Percentiles rank a stretch among this genome's conserved stretches.
These are phyloP conservation scores for Oscheius onirici DNA, from an alignment of 2,888 invertebrate species.

Conservation along the genomic window DNA sequence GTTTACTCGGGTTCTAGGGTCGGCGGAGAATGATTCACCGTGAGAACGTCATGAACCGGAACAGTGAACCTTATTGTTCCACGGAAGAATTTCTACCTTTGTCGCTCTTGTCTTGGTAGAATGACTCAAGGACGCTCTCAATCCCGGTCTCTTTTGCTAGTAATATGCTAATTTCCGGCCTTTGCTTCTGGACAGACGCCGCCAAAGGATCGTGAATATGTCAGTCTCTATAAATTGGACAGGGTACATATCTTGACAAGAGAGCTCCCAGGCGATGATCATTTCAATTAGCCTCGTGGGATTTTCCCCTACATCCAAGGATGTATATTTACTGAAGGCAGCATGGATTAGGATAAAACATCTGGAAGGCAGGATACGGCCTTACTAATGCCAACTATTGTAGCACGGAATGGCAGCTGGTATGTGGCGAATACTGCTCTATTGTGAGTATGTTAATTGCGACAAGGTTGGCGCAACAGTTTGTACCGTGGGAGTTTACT, in stretches of 20 bases:
- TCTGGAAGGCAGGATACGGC: conserved; percentile 11
- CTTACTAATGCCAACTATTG: conserved; percentile 22
- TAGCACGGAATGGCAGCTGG: conserved; percentile 26
- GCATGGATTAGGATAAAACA: conserved; percentile 13
- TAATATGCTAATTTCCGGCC: conserved; percentile 34
- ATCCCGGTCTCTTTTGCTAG: conserved; percentile 13
- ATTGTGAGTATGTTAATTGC: conserved; percentile 30
- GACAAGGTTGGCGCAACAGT: conserved; percentile 11
- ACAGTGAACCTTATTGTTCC: conserved; percentile 8
- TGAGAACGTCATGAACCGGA: background rate
- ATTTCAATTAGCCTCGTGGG: conserved; percentile 29
- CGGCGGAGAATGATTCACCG: no score
- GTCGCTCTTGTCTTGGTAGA: conserved; percentile 8
- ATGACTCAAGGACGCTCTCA: conserved; percentile 26
- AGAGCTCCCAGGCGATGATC: conserved; percentile 2
- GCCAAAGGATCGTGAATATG: conserved; percentile 29
- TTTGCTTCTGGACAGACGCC: conserved; percentile 8
- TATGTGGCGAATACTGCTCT: conserved; percentile 4
- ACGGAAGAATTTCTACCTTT: conserved; percentile 22
- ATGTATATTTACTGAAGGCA: background rate
- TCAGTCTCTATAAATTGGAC: conserved; percentile 27
- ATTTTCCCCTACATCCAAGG: background rate
- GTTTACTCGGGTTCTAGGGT: no score
- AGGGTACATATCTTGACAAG: conserved; percentile 23
- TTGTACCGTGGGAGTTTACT: background rate